Conservation (phyloP, 1,140 invertebrate genomes). For the Drosophila sp. region DNA sequence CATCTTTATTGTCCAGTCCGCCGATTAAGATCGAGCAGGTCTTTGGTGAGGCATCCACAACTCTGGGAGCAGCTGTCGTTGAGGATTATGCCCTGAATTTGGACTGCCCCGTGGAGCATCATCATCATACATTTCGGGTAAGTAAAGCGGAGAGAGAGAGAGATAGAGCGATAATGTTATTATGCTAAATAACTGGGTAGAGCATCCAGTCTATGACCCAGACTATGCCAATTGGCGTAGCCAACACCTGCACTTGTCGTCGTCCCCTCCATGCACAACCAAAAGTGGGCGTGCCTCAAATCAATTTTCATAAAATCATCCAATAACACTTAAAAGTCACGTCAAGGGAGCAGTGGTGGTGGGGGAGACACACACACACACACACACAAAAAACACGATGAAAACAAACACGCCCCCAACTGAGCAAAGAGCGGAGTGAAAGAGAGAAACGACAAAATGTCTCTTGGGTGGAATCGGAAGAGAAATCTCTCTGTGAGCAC, state of each 20-base stretch:
- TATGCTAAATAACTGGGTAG: slow-evolving; percentile 49
- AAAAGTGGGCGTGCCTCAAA: slow-evolving; percentile 65
- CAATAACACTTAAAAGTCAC: slow-evolving; percentile 73
- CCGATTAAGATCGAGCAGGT: slow-evolving; percentile 79
- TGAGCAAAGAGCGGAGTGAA: slow-evolving; percentile 32
- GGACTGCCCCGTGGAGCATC: slow-evolving; percentile 67
- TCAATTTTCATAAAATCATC: slow-evolving; percentile 79
- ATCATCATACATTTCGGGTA: slow-evolving; percentile 70
- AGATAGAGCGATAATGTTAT: slow-evolving; percentile 45
- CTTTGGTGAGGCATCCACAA: slow-evolving; percentile 63
- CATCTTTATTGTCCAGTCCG: slow-evolving; percentile 61
- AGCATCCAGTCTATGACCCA: background rate
- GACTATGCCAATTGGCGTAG: slow-evolving; percentile 23
- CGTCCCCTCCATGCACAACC: slow-evolving; percentile 6
- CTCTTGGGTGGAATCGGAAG: slow-evolving; percentile 29
- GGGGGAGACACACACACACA: slow-evolving; percentile 25
- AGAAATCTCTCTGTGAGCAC: slow-evolving; percentile 48
- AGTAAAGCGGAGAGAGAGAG: slow-evolving; percentile 29
- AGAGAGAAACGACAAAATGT: slow-evolving; percentile 28
- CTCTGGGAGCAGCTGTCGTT: slow-evolving; percentile 48
- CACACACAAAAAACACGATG: slow-evolving; percentile 52
- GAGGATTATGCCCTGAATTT: slow-evolving; percentile 73
- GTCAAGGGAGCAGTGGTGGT: background rate
- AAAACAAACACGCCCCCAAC: slow-evolving; percentile 78
- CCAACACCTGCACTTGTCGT: slow-evolving; percentile 61